Base-by-base conservation (phyloP, 2,113 vertebrate genomes). In the Cephalopterus ornatus region DNA sequence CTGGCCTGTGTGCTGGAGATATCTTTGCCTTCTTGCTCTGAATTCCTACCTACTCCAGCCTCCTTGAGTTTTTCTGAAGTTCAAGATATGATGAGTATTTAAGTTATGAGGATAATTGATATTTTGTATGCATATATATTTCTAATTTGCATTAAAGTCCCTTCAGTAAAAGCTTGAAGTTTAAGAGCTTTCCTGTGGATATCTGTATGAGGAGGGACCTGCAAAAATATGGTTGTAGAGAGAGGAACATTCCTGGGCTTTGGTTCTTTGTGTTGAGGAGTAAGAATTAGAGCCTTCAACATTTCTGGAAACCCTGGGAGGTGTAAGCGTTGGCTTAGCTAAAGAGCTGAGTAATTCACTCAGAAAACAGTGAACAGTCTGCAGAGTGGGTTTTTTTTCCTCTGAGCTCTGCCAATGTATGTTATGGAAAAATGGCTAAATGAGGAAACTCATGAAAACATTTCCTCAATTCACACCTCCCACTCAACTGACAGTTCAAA, bases 391-490 rank as follows among this genome's bases (percentile, higher is more conserved):
- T 32, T 24, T 39, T 9, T 44, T 19, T 8, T 1, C 22, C 41
- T 80, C 71, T 83, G 63, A 74, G 90, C 65, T 92, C 88, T 96
- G 93, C 92, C 90, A 93, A 93, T 95, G 92, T 95, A 91, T 97
- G 72, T 96, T 95, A 95, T 88, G 92, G 93, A 96, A 95, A 96
- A 90, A 93, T 70, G 92, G 85, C 96, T 95, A 97, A 96, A 97
- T 93, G 85, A 94, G 93, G 93, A 96, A 96, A 85, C 73, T 92
- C 92, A 93, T 96, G 93, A 95, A 96, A 96, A 97, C 88, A 93
- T 96, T 96, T 97, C 93, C 93, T 96, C 95, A 95, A 93, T 96
- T 97, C 95, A 86, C 92, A 90, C 95, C 61, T 95, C 95, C 95
- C 82, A 95, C 94, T 94, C 95, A 95, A 94, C 93, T 96, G 93